Evolutionary conservation across 2,113 vertebrate genomes (phyloP).

Genomic region (Cinclus cinclus): DNA sequence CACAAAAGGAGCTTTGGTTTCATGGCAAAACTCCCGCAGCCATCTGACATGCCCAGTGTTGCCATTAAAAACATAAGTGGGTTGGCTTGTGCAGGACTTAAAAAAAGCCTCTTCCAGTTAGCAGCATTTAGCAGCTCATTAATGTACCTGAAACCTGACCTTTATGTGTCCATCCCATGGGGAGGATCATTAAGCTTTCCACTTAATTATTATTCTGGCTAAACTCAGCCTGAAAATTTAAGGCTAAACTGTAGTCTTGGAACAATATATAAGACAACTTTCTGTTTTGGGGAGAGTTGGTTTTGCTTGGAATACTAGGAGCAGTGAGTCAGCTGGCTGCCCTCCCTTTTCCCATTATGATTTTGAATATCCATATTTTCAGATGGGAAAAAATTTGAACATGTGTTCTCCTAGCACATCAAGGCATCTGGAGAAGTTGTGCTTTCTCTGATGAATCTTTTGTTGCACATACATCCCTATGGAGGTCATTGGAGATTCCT

Average conservation of each 20-base stretch:
- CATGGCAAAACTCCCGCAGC: background rate
- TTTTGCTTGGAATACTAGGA: background rate
- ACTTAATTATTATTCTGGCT: background rate
- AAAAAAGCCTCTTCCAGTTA: background rate
- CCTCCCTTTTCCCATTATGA: background rate
- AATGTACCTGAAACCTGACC: conserved; percentile 23
- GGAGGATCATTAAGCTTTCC: background rate
- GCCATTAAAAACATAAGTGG: background rate
- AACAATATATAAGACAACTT: background rate
- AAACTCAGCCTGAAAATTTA: background rate
- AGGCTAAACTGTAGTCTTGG: background rate
- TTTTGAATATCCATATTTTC: background rate
- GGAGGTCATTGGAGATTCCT: background rate
- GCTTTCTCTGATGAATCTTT: background rate
- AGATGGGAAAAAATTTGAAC: background rate
- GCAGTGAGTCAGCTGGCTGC: background rate
- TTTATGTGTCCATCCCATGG: background rate
- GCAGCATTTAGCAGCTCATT: conserved; percentile 37
- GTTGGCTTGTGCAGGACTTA: background rate
- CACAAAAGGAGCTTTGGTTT: background rate
- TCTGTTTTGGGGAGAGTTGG: background rate
- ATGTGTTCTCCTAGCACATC: background rate
- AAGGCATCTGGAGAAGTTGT: background rate
- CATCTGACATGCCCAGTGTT: background rate
- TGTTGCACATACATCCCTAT: background rate